These are phyloP conservation scores for Labeo calbasu DNA, from an alignment of 2,797 vertebrate genomes.

Conservation along the genomic window DNA sequence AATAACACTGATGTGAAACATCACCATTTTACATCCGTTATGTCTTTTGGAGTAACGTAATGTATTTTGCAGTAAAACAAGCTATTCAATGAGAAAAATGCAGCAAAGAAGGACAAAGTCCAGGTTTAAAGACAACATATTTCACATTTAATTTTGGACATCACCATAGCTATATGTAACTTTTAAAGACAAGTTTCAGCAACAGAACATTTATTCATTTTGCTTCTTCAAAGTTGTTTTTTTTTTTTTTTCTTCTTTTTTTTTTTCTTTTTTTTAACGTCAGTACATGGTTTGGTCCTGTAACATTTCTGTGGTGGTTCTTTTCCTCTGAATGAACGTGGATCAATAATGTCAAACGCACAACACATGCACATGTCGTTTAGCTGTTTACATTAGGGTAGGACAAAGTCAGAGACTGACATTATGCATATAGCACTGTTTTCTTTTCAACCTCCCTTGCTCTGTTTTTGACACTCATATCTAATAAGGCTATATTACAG, in stretches of 20 bases:
- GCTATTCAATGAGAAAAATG: neutral
- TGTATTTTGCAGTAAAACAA: neutral
- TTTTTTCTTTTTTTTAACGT: constrained; percentile 53
- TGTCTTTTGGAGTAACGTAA: neutral
- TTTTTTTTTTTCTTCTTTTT: constrained; percentile 40
- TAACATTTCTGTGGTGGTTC: constrained; percentile 81
- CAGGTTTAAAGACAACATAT: constrained; percentile 72
- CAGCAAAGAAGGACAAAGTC: constrained; percentile 45
- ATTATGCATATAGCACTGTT: constrained; percentile 69
- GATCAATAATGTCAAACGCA: constrained; percentile 79
- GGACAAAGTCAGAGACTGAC: constrained; percentile 82
- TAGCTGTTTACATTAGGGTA: constrained; percentile 81
- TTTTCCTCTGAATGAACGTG: constrained; percentile 73
- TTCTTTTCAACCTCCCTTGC: constrained; percentile 71
- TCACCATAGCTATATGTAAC: constrained; percentile 94
- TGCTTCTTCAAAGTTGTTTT: constrained; percentile 61
- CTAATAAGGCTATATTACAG: constrained; percentile 93
- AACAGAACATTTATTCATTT: constrained; percentile 82
- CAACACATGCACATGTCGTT: constrained; percentile 93
- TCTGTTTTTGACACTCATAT: constrained; percentile 76
- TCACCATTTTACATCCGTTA: neutral
- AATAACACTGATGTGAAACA: neutral
- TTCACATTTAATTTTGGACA: constrained; percentile 95
- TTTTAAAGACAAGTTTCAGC: constrained; percentile 89
- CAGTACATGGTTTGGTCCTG: constrained; percentile 92